Percentiles rank a stretch among this genome's conserved stretches.
phyloP scores from a whole-genome alignment of 1,140 invertebrate genomes.

The Planococcus citri region DNA sequence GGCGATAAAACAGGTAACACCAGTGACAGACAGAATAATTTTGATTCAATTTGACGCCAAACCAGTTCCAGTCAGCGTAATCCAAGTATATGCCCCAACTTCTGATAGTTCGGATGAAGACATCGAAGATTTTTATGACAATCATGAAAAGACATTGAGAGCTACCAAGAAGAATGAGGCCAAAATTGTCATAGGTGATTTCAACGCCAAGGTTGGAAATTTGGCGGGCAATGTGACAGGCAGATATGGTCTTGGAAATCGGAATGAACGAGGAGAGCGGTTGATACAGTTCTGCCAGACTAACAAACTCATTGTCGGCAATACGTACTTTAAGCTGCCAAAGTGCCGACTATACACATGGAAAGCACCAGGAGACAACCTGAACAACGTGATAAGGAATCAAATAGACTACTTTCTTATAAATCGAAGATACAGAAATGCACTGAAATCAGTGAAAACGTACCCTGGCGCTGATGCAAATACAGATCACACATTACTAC shows the following conservation, averaged over 20 bases:
- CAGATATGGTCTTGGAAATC: constrained; percentile 28
- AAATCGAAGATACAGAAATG: constrained; percentile 30
- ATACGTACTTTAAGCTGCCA: constrained; percentile 31
- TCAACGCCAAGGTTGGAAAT: constrained; percentile 30
- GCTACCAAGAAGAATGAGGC: constrained; percentile 25
- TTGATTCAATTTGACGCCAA: constrained; percentile 24
- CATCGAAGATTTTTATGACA: constrained; percentile 29
- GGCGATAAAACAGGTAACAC: constrained; percentile 10
- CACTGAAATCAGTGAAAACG: constrained; percentile 29
- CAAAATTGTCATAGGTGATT: constrained; percentile 28
- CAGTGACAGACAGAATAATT: constrained; percentile 25
- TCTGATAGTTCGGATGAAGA: constrained; percentile 26
- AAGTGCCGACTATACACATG: constrained; percentile 32
- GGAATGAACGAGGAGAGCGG: constrained; percentile 31
- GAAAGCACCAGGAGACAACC: constrained; percentile 33
- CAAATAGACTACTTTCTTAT: constrained; percentile 33
- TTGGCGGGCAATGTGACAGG: constrained; percentile 22
- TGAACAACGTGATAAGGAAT: constrained; percentile 31
- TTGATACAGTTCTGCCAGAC: constrained; percentile 32
- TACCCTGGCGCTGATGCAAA: constrained; percentile 25
- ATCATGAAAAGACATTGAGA: constrained; percentile 23
- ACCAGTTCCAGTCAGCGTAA: constrained; percentile 28
- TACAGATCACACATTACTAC: constrained; percentile 32
- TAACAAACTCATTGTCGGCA: constrained; percentile 30
- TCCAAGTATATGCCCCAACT: constrained; percentile 33